Evolutionary conservation across 2,888 invertebrate genomes (phyloP), one percentile per base, ranked within the genome.

Genomic region (Bombylius major): DNA sequence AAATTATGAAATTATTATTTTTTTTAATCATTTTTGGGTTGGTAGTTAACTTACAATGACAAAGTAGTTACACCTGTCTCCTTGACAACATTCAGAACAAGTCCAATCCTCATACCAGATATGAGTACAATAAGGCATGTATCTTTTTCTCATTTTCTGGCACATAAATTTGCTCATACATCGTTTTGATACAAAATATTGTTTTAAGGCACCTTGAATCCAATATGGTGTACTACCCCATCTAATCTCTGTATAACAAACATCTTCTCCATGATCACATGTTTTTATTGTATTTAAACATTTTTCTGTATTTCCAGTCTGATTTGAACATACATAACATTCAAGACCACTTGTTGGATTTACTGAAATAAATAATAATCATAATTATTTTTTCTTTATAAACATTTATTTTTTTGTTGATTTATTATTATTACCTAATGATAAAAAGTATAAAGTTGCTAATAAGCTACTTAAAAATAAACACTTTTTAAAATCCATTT

Each of bases 81-180:
- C 96, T 67, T 87, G 87, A 69, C 97, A 97, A 73, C 96, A 97
- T 70, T 96, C 94, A 0, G 90, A 87, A 75, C 96, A 97, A 61
- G 86, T 85, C 97, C 96, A 97, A 75, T 97, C 96, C 68, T 92
- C 87, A 68, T 95, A 97, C 94, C 91, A 91, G 64, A 94, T 89
- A 66, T 91, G 85, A 2, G 91, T 89, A 67, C 94, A 95, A 58
- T 83, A 78, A 8, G 80, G 81, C 86, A 87, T 89, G 65, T 83
- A 82, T 46, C 78, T 78, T 56, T 80, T 80, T 58, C 88, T 80
- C 53, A 82, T 82, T 58, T 78, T 77, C 33, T 87, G 84, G 70
- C 97, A 97, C 61, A 83, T 81, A 0, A 82, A 81, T 69, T 85
- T 86, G 0, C 86, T 86, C 12, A 92, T 85, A 77, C 97, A 97